Base-by-base conservation (phyloP, 2,113 vertebrate genomes). In the Enhydra lutris region DNA sequence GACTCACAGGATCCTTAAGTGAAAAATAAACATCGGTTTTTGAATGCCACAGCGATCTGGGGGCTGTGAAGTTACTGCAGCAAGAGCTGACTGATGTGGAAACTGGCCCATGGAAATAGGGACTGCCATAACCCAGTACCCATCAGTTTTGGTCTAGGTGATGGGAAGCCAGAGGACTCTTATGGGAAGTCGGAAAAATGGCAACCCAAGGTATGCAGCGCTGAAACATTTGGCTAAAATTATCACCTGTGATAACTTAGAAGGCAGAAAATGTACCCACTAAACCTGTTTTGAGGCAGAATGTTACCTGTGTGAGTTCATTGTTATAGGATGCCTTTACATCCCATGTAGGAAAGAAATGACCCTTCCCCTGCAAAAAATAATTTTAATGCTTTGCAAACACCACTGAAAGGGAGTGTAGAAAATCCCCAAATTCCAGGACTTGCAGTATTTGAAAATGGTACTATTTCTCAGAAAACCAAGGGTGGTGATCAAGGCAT, bases 311-410 rank as follows among this genome's bases (percentile, higher is more conserved):
- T 21, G 39, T 50, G 55, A 79, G 42, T 0, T 71, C 73, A 8
- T 8, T 87, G 23, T 45, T 39, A 67, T 0, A 12, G 63, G 67
- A 81, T 18, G 45, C 6, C 42, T 63, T 29, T 69, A 55, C 14
- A 42, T 18, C 18, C 82, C 31, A 18, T 1, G 34, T 4, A 31
- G 65, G 31, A 31, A 76, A 26, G 18, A 63, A 39, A 86, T 57
- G 50, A 15, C 4, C 29, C 20, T 18, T 11, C 2, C 31, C 1
- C 0, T 15, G 4, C 9, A 17, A n/a, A 80, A 55, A 24, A 3
- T 10, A 69, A 21, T 47, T 34, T 45, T 52, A 36, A 69, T 76
- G 31, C 57, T 91, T 67, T 76, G 39, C 31, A 67, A 69, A 76
- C 23, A 69, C 26, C 42, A 23, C 8, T 7, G 36, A 61, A 69